Base-by-base conservation (phyloP, 1,140 invertebrate genomes). In the Chironomus striatipennis region DNA sequence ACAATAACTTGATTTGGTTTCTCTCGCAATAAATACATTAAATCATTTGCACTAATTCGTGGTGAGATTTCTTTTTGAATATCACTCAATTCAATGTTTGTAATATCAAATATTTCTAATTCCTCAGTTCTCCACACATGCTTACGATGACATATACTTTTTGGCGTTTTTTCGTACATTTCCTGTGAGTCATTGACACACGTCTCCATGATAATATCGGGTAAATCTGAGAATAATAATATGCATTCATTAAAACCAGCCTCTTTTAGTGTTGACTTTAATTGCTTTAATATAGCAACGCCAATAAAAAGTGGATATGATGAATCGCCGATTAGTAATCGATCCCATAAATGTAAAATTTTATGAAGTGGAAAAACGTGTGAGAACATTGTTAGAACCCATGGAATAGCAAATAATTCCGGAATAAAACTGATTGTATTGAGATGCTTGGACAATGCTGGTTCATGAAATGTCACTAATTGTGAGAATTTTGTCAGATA, bases 321-420 rank as follows among this genome's bases (percentile, higher is more conserved):
- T 0, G 94, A 92, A 80, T 97, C 94, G 75, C 96, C 95, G 7
- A 99, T 85, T 76, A 99, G 85, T 24, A 99, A 84, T 73, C 96
- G 96, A 83, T 99, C 98, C 98, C 98, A 99, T 72, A 99, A 81
- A 84, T 99, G 97, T 73, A 99, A 89, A 75, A 99, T 97, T 86
- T 99, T 99, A 81, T 99, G 95, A 7, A 99, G 84, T 1, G 98
- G 98, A 84, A 99, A 98, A 0, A 98, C 96, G 85, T 97, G 95
- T 95, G 80, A 75, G 86, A 98, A 99, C 95, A 99, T 98, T 9
- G 98, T 99, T 7, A 99, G 85, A 83, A 99, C 99, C 98, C 98
- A 99, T 0, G 98, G 97, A 82, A 99, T 99, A n/a, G 98, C 95
- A 85, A 99, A 99, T 1, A 99, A 84, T 85, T 99, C 96, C 0